A percentile compares a stretch with the other conserved stretches of the same genome.
Evolutionary conservation across 2,113 vertebrate genomes (phyloP).

Genomic region (Sebastes schlegelii): DNA sequence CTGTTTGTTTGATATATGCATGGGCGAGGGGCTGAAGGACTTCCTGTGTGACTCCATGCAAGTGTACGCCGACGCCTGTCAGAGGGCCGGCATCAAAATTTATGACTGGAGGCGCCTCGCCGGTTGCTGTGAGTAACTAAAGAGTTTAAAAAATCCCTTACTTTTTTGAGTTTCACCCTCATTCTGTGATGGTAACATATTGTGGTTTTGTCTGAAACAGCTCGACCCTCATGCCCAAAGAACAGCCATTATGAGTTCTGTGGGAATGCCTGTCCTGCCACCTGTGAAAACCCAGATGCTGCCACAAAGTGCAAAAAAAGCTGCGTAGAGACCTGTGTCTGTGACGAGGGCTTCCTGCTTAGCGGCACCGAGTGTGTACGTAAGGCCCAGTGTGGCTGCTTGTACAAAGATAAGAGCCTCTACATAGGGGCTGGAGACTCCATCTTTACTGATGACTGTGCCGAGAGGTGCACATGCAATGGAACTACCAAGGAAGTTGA

Average conservation of each 20-base stretch:
- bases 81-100: constrained; percentile 49
- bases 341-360: constrained; percentile 64
- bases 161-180: not conserved
- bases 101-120: constrained; percentile 47
- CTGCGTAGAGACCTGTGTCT: constrained; percentile 69
- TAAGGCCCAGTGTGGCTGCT: constrained; percentile 61
- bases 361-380: constrained; percentile 59
- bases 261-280: constrained; percentile 63
- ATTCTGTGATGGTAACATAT: not conserved
- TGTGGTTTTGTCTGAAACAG: constrained; percentile 24
- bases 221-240: constrained; percentile 52
- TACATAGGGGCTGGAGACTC: constrained; percentile 55
- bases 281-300: constrained; percentile 64
- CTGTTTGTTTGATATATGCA: constrained; percentile 82
- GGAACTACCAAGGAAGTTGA: constrained; percentile 5
- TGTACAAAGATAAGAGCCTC: constrained; percentile 29
- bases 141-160: not conserved
- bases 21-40: constrained; percentile 19
- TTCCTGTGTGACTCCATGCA: constrained; percentile 77
- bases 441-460: constrained; percentile 71
- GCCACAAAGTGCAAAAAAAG: constrained; percentile 47
- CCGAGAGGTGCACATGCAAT: constrained; percentile 59
- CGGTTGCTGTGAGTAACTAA: constrained; percentile 59
- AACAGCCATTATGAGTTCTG: constrained; percentile 76
- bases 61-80: constrained; percentile 78